These are phyloP conservation scores for Caranx ignobilis DNA, from an alignment of 2,113 vertebrate species.

Conservation along the genomic window DNA sequence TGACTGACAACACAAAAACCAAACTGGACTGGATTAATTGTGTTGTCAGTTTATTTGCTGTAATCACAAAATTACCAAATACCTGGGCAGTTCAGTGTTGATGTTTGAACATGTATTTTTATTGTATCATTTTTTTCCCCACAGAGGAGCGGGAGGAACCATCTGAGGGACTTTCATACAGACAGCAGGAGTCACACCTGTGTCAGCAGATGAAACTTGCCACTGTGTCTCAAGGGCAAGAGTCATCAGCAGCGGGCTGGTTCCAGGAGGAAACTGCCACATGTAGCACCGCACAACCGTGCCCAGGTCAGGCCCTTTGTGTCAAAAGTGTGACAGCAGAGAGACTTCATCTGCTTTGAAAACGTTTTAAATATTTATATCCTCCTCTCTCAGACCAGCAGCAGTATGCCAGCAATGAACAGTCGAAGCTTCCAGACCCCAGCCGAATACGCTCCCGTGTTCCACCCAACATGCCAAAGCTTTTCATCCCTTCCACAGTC, in stretches of 20 bases:
- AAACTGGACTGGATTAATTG: background rate
- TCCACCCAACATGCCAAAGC: constrained; percentile 96
- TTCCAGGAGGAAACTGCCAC: constrained; percentile 82
- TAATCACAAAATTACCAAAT: background rate
- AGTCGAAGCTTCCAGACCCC: constrained; percentile 85
- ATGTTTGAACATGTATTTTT: background rate
- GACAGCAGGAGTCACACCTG: constrained; percentile 87
- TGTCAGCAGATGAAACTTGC: constrained; percentile 91
- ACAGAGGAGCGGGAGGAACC: constrained; percentile 86
- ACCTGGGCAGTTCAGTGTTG: background rate
- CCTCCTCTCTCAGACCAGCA: constrained; percentile 73
- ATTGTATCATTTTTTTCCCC: background rate
- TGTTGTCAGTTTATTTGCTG: background rate
- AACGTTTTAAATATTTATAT: background rate
- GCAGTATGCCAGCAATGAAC: constrained; percentile 81
- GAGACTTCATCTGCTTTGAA: background rate
- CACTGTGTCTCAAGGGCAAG: constrained; percentile 80
- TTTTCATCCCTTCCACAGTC: constrained; percentile 93
- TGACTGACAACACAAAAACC: background rate
- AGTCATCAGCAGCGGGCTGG: constrained; percentile 84
- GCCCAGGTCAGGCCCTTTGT: constrained; percentile 83
- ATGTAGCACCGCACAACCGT: constrained; percentile 82
- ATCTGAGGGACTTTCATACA: constrained; percentile 85
- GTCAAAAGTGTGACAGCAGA: background rate
- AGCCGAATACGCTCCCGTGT: constrained; percentile 89